Conservation (phyloP, 2,113 vertebrate genomes). For the Hirundichthys speculiger region DNA sequence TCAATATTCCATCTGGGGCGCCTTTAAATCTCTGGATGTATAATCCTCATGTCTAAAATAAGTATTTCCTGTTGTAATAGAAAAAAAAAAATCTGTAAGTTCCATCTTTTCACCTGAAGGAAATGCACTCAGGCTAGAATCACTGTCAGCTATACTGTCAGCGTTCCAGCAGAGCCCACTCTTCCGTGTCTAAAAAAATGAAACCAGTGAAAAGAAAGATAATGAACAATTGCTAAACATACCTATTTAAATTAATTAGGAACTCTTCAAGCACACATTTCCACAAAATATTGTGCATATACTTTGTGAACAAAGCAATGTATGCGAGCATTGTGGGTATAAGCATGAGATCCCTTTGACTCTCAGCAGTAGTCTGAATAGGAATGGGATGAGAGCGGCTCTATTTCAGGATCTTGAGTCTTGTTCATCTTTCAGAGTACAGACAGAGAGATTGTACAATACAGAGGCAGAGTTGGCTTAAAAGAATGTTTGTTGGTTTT, state of each 20-base stretch:
- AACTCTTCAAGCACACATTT: background rate
- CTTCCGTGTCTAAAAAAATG: no score
- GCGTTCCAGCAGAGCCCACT: no score
- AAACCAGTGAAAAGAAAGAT: no score
- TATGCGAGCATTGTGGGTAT: background rate
- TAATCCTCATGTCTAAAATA: no score
- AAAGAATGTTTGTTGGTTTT: conserved; percentile 7
- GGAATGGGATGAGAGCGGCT: conserved; percentile 50
- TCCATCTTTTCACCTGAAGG: no score
- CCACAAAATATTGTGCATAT: background rate
- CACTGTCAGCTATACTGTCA: no score
- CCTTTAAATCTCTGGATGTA: no score
- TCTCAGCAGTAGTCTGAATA: conserved; percentile 37
- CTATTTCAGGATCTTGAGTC: conserved; percentile 52
- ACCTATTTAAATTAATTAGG: background rate
- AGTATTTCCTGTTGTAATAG: no score
- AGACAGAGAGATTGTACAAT: conserved; percentile 36
- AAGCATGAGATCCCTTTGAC: conserved; percentile 38
- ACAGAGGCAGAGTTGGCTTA: conserved; percentile 1
- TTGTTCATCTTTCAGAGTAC: conserved; percentile 40
- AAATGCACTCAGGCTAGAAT: no score
- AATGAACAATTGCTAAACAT: no score
- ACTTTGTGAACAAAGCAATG: background rate
- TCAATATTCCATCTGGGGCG: no score
- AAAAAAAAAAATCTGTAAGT: no score